Conservation (phyloP, 2,888 invertebrate species). For the Drosophila tanythrix region DNA sequence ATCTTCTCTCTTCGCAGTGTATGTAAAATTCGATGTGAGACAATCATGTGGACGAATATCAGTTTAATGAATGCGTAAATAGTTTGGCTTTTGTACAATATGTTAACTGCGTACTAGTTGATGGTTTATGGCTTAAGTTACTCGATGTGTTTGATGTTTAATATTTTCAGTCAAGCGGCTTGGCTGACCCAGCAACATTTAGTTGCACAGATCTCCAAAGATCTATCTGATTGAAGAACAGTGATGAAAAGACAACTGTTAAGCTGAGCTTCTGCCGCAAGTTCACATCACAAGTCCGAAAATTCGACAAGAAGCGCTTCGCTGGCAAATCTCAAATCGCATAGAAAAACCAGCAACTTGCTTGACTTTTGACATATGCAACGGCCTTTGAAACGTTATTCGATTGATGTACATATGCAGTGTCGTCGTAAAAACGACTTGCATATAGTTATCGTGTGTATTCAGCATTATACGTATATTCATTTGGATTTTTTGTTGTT, state of each 20-base stretch:
- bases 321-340: conserved; percentile 19
- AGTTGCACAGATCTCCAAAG: not conserved
- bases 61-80: conserved; percentile 57
- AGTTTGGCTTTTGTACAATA: conserved; percentile 57
- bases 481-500: conserved; percentile 22
- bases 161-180: conserved; percentile 22
- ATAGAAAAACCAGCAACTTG: conserved; percentile 32
- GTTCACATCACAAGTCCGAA: conserved; percentile 45
- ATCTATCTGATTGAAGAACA: conserved; percentile 15
- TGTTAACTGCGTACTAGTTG: conserved; percentile 37
- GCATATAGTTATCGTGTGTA: not conserved
- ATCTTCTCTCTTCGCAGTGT: conserved; percentile 23
- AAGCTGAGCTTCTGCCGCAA: conserved; percentile 31
- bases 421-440: conserved; percentile 17
- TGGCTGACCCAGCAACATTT: conserved; percentile 30
- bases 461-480: conserved; percentile 7
- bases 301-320: conserved; percentile 23
- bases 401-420: conserved; percentile 63
- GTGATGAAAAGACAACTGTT: conserved; percentile 2
- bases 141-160: conserved; percentile 32
- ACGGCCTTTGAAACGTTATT: conserved; percentile 66
- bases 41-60: conserved; percentile 19
- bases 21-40: conserved; percentile 6
- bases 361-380: conserved; percentile 77
- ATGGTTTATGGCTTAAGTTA: conserved; percentile 46